A percentile compares a stretch with the other conserved stretches of the same genome.
Evolutionary conservation across 2,888 invertebrate species (phyloP).

Genomic region (Xanthorhoe designata): DNA sequence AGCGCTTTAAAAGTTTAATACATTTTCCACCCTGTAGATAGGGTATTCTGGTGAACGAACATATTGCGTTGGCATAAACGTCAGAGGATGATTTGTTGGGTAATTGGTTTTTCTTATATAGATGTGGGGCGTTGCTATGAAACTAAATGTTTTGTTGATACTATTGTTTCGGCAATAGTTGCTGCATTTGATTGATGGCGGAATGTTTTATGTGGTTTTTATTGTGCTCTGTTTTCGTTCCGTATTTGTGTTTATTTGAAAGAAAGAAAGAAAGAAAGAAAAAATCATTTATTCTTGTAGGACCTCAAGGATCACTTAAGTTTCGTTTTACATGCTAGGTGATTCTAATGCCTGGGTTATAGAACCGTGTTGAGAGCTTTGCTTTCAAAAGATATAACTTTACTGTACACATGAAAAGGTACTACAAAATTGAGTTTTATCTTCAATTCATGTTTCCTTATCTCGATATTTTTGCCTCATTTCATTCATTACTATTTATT

Average conservation of each 20-base stretch:
- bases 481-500: too few species aligned
- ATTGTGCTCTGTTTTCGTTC: conserved; percentile 45
- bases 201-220: conserved; percentile 49
- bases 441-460: too few species aligned
- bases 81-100: conserved; percentile 84
- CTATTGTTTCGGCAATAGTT: conserved; percentile 68
- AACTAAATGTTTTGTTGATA: conserved; percentile 76
- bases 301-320: too few species aligned
- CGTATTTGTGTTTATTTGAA: conserved; percentile 29
- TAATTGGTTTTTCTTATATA: conserved; percentile 80
- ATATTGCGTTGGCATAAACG: conserved; percentile 83
- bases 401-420: too few species aligned
- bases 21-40: conserved; percentile 19
- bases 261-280: too few species aligned
- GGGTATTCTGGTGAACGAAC: conserved; percentile 65
- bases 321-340: too few species aligned
- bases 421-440: too few species aligned
- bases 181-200: conserved; percentile 52
- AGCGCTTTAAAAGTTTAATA: too few species aligned
- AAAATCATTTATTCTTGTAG: too few species aligned
- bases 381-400: not conserved
- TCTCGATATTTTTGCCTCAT: too few species aligned
- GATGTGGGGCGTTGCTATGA: conserved; percentile 69
- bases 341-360: too few species aligned
- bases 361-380: not conserved